Base-by-base conservation (phyloP, 1,140 invertebrate genomes). In the Formica selysi region DNA sequence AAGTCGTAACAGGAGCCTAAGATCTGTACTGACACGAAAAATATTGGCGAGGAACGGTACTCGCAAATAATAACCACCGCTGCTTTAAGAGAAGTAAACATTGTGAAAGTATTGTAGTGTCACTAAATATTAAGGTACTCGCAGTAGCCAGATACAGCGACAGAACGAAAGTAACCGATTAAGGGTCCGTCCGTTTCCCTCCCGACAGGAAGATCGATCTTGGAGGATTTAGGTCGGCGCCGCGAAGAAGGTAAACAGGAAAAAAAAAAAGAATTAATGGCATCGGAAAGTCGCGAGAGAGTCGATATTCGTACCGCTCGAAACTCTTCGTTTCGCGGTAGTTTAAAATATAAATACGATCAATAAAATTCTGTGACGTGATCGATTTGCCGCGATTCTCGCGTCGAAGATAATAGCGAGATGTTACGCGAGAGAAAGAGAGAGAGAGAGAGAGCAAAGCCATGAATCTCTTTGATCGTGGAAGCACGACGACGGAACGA, bases 21-120 rank as follows among this genome's bases (percentile, higher is more conserved):
- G 16, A 59, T 61, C 44, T 59, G 11, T 51, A 13, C 67, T 16
- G 65, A 71, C 78, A 59, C 79, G 67, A 81, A 71, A 81, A 81
- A 71, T 81, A 81, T 81, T 26, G 64, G 8, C 51, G 65, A 44
- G 79, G 32, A 81, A 81, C 65, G 65, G 65, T 32, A 71, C 76
- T 41, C 22, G 26, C 51, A 61, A 87, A 78, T 85, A 87, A 78
- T 76, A 71, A 83, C 29, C 8, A 73, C 29, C 65, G 41, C 79
- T 57, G 73, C 54, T 87, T 54, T 10, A 44, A 70, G 54, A 87
- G 71, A 76, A 76, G 71, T 76, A 87, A 87, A 84, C 78, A 87
- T 74, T 85, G 86, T 89, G 91, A 92, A 91, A 92, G 90, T 90
- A 92, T 92, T 88, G 89, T 91, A 88, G 80, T 68, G 85, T 90